phyloP scores from a whole-genome alignment of 2,797 vertebrate species.

The Momotus momota region DNA sequence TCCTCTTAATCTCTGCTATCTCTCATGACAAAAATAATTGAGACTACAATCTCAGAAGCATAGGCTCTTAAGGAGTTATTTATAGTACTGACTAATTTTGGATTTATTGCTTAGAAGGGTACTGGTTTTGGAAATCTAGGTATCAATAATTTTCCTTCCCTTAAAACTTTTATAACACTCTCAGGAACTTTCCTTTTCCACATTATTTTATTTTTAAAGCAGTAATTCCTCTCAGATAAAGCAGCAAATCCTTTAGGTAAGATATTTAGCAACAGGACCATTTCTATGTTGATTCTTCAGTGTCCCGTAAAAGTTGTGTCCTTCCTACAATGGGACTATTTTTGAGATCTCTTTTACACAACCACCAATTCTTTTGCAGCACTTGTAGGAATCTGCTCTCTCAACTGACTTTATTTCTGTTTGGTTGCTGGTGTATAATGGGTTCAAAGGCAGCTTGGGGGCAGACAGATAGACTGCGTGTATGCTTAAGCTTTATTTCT shows the following conservation, averaged over 20 bases:
- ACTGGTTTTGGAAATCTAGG: not conserved
- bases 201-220: not conserved
- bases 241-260: not conserved
- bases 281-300: not conserved
- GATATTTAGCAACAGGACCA: not conserved
- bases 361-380: not conserved
- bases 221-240: not conserved
- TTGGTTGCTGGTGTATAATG: not conserved
- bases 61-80: not conserved
- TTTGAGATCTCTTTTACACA: not conserved
- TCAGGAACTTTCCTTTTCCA: not conserved
- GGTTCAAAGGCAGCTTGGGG: not conserved
- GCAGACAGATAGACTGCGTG: not conserved
- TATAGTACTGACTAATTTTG: not conserved
- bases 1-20: not conserved
- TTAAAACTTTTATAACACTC: not conserved
- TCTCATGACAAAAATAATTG: not conserved
- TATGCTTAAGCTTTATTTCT: not conserved
- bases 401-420: not conserved
- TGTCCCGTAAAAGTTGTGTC: not conserved
- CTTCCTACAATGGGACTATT: not conserved
- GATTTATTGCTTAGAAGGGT: conserved; percentile 1
- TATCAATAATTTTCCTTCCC: not conserved
- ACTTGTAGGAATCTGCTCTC: not conserved
- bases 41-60: not conserved